Evolutionary conservation across 2,888 invertebrate species (phyloP).

Genomic region (Resseliella maxima): DNA sequence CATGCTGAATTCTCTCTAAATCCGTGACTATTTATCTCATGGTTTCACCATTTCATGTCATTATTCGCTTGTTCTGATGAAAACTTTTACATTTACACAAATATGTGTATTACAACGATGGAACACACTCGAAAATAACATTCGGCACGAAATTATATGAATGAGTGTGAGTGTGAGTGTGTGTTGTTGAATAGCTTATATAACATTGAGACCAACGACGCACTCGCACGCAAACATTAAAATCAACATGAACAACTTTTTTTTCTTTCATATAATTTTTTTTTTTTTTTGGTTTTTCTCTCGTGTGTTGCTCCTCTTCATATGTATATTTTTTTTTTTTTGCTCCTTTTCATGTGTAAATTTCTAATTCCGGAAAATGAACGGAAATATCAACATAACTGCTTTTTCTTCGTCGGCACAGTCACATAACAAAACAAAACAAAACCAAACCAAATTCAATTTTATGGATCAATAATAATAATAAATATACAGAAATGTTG

Average conservation of each 20-base stretch:
- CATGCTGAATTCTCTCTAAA: not conserved
- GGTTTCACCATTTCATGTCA: not conserved
- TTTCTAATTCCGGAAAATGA: slow-evolving; percentile 16
- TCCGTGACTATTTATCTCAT: not conserved
- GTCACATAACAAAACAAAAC: no score
- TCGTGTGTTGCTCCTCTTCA: not conserved
- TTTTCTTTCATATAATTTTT: not conserved
- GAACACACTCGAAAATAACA: not conserved
- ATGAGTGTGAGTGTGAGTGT: not conserved
- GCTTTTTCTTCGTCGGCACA: not conserved
- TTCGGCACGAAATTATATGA: not conserved
- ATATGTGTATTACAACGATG: not conserved
- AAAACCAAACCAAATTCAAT: slow-evolving; percentile 3
- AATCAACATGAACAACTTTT: slow-evolving; percentile 33
- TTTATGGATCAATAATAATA: slow-evolving; percentile 44
- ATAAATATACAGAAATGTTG: not conserved
- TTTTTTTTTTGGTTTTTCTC: not conserved
- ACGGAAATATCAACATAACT: not conserved
- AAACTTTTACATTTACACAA: not conserved
- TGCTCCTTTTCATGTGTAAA: slow-evolving; percentile 8
- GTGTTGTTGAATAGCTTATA: slow-evolving; percentile 32
- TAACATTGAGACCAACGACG: slow-evolving; percentile 34
- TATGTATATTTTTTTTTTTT: not conserved
- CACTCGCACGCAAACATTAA: not conserved
- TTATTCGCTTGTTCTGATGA: no score